Conservation (phyloP, 2,113 vertebrate genomes). For the Elephantulus edwardii region DNA sequence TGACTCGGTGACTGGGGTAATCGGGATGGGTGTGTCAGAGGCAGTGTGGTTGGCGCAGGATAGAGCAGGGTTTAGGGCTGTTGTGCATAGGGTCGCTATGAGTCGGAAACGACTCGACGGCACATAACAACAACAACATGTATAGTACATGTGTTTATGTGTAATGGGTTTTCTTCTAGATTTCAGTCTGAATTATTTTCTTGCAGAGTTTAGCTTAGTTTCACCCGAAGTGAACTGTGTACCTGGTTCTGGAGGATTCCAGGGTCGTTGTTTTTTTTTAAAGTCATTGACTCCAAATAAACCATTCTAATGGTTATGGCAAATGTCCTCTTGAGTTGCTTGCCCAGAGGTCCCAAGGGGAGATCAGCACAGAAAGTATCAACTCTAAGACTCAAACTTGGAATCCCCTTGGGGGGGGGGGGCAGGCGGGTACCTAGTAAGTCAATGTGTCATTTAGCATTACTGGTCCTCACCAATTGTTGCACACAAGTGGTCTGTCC, state of each 20-base stretch:
- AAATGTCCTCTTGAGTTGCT: conserved; percentile 3
- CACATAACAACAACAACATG: too few relatives aligned
- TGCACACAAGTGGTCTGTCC: conserved; percentile 18
- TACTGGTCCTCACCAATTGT: conserved; percentile 51
- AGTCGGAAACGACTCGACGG: too few relatives aligned
- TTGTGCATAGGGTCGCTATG: too few relatives aligned
- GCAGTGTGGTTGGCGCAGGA: too few relatives aligned
- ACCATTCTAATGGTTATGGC: background rate
- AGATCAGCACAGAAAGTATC: conserved; percentile 39
- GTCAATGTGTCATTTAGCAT: conserved; percentile 59
- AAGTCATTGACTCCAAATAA: background rate
- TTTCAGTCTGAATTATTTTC: background rate
- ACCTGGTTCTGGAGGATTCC: background rate
- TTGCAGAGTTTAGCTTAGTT: background rate
- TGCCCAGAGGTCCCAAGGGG: conserved; percentile 32
- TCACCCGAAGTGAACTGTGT: background rate
- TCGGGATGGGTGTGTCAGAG: too few relatives aligned
- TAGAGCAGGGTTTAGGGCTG: too few relatives aligned
- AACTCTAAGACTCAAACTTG: conserved; percentile 62
- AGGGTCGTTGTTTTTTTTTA: background rate
- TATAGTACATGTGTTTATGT: too few relatives aligned
- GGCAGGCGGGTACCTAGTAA: too few relatives aligned
- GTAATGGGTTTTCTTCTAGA: background rate
- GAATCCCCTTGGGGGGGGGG: conserved; percentile 51
- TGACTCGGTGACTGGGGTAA: too few relatives aligned